These are phyloP conservation scores for Teleopsis dalmanni DNA, from an alignment of 1,140 invertebrate species.

Conservation along the genomic window DNA sequence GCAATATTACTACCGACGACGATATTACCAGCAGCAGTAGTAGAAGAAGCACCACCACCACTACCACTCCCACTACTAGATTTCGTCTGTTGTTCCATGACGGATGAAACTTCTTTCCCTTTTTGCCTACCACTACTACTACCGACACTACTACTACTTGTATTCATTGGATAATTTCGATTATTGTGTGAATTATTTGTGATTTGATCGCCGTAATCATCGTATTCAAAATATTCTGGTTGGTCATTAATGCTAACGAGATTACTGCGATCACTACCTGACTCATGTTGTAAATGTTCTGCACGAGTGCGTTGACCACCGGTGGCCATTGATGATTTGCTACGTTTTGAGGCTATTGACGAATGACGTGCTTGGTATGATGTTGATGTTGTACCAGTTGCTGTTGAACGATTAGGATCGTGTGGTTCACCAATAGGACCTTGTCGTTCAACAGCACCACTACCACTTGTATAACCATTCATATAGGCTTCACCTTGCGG, in stretches of 20 bases:
- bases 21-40: conserved; percentile 39
- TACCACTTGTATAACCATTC: conserved; percentile 4
- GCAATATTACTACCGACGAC: conserved; percentile 44
- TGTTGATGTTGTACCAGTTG: conserved; percentile 5
- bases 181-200: conserved; percentile 17
- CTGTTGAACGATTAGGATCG: conserved; percentile 5
- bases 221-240: conserved; percentile 43
- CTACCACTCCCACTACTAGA: conserved; percentile 36
- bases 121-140: conserved; percentile 34
- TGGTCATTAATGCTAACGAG: conserved; percentile 44
- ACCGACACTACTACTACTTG: conserved; percentile 33
- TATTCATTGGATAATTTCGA: conserved; percentile 11
- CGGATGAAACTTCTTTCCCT: conserved; percentile 41
- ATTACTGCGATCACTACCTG: conserved; percentile 19
- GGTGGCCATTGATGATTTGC: conserved; percentile 9
- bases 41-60: conserved; percentile 32
- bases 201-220: conserved; percentile 22
- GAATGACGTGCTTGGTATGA: conserved; percentile 6
- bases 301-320: conserved; percentile 11
- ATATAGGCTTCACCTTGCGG: conserved; percentile 7
- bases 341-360: conserved; percentile 10
- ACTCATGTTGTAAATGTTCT: conserved; percentile 16
- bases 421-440: conserved; percentile 12
- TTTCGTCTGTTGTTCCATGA: conserved; percentile 30
- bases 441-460: conserved; percentile 9